Evolutionary conservation across 64 coral and sea anemone species (phyloP).

Genomic region (Porites lutea): DNA sequence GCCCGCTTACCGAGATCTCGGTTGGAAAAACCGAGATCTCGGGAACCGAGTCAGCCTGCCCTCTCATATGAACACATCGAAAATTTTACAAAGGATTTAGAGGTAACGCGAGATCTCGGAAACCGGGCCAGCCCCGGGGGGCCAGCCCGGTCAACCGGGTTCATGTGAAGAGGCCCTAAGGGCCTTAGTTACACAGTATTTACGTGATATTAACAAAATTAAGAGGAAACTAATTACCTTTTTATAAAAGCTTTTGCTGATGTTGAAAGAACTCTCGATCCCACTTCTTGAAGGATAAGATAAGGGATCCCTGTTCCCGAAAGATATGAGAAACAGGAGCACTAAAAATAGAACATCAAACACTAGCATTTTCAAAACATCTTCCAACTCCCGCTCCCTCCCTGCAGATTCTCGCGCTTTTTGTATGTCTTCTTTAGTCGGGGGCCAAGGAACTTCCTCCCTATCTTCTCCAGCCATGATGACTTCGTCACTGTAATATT

Average conservation of each 20-base stretch:
- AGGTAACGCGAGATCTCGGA: no score
- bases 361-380: conserved; percentile 62
- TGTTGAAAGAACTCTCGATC: conserved; percentile 45
- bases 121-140: no score
- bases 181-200: no score
- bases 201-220: no score
- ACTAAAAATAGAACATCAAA: conserved; percentile 60
- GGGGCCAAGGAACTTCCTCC: conserved; percentile 48
- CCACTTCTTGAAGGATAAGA: conserved; percentile 50
- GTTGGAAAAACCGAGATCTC: no score
- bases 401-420: conserved; percentile 51
- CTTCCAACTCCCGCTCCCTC: conserved; percentile 55
- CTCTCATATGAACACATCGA: no score
- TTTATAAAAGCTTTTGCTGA: neutral
- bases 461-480: conserved; percentile 17
- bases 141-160: no score
- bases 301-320: conserved; percentile 62
- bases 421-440: conserved; percentile 21
- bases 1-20: no score
- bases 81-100: no score
- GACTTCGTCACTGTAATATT: conserved; percentile 64
- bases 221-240: neutral
- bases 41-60: no score
- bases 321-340: conserved; percentile 47
- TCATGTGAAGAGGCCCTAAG: no score